phyloP scores from a whole-genome alignment of 2,113 vertebrate genomes.

The Eidolon helvum region DNA sequence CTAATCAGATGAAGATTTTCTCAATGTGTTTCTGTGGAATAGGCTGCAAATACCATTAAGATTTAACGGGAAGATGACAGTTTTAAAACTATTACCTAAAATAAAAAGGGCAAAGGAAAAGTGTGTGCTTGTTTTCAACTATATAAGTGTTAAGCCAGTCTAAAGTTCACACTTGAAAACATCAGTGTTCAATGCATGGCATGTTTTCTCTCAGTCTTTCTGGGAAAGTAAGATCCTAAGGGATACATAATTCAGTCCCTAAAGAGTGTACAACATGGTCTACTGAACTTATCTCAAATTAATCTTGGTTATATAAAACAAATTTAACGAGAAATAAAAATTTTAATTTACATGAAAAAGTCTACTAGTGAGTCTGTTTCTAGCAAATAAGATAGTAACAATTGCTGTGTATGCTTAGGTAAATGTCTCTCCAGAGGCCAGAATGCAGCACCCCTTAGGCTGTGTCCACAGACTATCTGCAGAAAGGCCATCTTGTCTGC shows the following conservation, averaged over 20 bases:
- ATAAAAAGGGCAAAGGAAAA: not conserved
- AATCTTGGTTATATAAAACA: not conserved
- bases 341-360: not conserved
- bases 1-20: not conserved
- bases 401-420: not conserved
- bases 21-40: not conserved
- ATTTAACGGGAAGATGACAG: not conserved
- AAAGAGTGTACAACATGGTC: not conserved
- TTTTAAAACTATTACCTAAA: constrained; percentile 6
- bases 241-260: not conserved
- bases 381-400: not conserved
- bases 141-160: not conserved
- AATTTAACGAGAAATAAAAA: constrained; percentile 14
- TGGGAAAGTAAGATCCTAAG: not conserved
- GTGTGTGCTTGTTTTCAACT: not conserved
- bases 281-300: not conserved
- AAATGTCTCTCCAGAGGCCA: not conserved
- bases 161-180: not conserved
- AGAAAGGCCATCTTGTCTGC: not conserved
- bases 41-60: not conserved
- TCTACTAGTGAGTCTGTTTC: not conserved
- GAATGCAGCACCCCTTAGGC: not conserved
- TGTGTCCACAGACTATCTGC: not conserved
- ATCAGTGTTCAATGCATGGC: not conserved
- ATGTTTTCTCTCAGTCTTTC: not conserved